phyloP scores from a whole-genome alignment of 2,797 vertebrate species.

The Tapirus indicus region DNA sequence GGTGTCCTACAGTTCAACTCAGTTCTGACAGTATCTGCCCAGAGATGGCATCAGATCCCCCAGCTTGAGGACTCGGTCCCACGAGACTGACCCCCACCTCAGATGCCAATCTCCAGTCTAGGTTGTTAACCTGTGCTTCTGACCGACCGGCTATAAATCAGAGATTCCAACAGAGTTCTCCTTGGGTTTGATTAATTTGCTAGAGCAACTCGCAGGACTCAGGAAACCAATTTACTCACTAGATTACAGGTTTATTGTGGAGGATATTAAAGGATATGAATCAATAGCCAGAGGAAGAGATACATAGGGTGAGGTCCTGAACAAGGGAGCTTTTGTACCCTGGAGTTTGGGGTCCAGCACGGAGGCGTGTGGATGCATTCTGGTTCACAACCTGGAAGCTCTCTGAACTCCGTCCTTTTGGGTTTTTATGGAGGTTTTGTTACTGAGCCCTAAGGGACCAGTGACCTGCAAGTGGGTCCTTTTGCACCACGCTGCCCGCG shows the following conservation, averaged over 20 bases:
- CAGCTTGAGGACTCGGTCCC: no score
- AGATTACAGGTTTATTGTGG: neutral
- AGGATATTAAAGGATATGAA: neutral
- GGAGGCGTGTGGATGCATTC: neutral
- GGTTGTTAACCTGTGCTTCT: neutral
- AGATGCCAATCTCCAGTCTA: rapidly evolving
- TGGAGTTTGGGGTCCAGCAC: neutral
- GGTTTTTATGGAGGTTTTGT: neutral
- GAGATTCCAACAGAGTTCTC: neutral
- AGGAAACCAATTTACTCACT: neutral
- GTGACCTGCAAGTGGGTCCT: no score
- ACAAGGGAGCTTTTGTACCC: no score
- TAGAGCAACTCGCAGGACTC: neutral
- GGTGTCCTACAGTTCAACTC: neutral
- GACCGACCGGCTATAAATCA: rapidly evolving
- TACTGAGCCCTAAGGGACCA: no score
- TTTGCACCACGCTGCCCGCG: no score
- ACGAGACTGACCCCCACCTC: neutral
- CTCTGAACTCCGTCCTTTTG: neutral
- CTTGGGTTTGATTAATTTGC: neutral
- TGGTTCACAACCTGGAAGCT: neutral
- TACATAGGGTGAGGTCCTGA: neutral
- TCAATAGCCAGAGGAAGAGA: neutral
- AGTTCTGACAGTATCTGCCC: neutral
- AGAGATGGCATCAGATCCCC: neutral